Evolutionary conservation across 1,140 invertebrate genomes (phyloP).

Genomic region (Ridgeia piscesae): DNA sequence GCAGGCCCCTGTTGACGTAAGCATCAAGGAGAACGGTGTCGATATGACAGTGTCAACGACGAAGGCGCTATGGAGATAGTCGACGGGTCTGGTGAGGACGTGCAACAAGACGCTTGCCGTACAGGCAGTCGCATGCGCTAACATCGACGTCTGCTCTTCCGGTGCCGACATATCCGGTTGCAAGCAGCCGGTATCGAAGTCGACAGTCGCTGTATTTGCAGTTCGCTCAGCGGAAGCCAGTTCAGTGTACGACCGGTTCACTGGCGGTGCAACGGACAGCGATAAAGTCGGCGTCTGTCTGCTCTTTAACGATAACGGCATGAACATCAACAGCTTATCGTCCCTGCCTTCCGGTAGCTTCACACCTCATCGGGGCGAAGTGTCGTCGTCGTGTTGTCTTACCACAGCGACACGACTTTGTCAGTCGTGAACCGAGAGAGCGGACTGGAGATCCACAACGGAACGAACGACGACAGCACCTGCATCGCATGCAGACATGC

Average conservation of each 20-base stretch:
- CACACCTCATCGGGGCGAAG: conserved; percentile 36
- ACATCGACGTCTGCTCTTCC: background rate
- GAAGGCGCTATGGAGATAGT: background rate
- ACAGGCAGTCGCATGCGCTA: background rate
- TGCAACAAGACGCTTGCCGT: conserved; percentile 22
- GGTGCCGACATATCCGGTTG: conserved; percentile 16
- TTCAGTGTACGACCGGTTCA: background rate
- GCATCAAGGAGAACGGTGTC: background rate
- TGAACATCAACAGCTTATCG: conserved; percentile 23
- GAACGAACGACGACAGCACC: conserved; percentile 24
- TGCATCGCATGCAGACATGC: conserved; percentile 21
- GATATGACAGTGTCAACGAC: conserved; percentile 5
- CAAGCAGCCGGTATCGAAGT: conserved; percentile 25
- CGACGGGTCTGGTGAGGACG: conserved; percentile 16
- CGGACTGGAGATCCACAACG: conserved; percentile 32
- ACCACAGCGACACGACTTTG: conserved; percentile 23
- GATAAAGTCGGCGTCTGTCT: conserved; percentile 32
- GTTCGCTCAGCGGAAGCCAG: conserved; percentile 13
- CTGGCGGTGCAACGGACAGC: background rate
- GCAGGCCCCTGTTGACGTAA: background rate
- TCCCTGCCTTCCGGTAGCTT: conserved; percentile 30
- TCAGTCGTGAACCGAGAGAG: conserved; percentile 26
- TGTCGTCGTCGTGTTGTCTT: conserved; percentile 30
- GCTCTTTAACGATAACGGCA: conserved; percentile 33
- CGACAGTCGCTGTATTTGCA: conserved; percentile 25